Evolutionary conservation across 2,888 invertebrate species (phyloP).

Genomic region (Geotrupes spiniger): DNA sequence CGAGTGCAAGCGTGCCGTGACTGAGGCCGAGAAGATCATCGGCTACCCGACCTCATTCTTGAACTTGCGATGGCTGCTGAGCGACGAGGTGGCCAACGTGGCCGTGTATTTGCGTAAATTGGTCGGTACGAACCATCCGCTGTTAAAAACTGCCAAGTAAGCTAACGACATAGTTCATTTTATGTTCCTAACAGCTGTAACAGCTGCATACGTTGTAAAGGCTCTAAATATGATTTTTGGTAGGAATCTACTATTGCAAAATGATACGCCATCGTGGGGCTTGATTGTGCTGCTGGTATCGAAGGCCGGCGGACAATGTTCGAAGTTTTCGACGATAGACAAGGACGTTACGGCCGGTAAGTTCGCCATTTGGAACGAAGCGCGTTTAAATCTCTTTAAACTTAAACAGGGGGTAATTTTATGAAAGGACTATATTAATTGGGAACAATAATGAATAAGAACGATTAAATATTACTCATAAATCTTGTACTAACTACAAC

Average conservation of each 20-base stretch:
- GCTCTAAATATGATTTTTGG: slow-evolving; percentile 5
- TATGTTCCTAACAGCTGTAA: too few relatives aligned
- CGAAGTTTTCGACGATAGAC: slow-evolving; percentile 74
- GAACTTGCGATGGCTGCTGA: slow-evolving; percentile 87
- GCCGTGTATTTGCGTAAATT: slow-evolving; percentile 86
- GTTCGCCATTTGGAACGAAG: too few relatives aligned
- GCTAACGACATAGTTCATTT: too few relatives aligned
- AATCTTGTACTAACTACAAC: too few relatives aligned
- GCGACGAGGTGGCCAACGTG: slow-evolving; percentile 93
- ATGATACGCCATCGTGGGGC: slow-evolving; percentile 59
- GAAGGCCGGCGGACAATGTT: slow-evolving; percentile 81
- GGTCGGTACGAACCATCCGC: slow-evolving; percentile 90
- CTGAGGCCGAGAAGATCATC: slow-evolving; percentile 93
- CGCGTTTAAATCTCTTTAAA: too few relatives aligned
- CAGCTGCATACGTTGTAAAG: too few relatives aligned
- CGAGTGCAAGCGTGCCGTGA: slow-evolving; percentile 83
- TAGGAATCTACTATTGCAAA: slow-evolving; percentile 25
- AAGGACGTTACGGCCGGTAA: slow-evolving; percentile 73
- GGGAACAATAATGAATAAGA: too few relatives aligned
- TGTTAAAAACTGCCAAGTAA: slow-evolving; percentile 90
- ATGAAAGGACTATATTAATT: too few relatives aligned
- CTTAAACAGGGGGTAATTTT: too few relatives aligned
- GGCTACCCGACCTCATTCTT: slow-evolving; percentile 95
- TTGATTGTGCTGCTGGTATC: slow-evolving; percentile 85
- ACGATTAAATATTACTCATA: too few relatives aligned